Percentiles rank a stretch among this genome's conserved stretches.
Evolutionary conservation across 2,888 invertebrate species (phyloP).

Genomic region (Drosophila sordidula): DNA sequence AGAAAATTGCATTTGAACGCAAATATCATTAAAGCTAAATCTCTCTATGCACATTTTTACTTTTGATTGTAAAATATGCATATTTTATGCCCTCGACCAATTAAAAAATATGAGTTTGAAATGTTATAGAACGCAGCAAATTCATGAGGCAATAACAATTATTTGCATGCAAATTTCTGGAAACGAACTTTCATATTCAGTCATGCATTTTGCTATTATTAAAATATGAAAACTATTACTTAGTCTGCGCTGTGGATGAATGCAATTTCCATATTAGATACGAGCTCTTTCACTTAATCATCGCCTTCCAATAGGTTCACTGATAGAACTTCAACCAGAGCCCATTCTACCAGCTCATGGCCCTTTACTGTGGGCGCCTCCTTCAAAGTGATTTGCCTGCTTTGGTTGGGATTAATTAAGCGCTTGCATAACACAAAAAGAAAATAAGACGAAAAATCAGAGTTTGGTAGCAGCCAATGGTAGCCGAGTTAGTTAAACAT

Average conservation of each 20-base stretch:
- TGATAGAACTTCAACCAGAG: neutral
- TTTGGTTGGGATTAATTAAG: constrained; percentile 27
- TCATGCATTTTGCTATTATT: constrained; percentile 5
- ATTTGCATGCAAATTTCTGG: neutral
- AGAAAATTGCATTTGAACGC: neutral
- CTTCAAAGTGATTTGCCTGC: neutral
- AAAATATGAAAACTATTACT: constrained; percentile 2
- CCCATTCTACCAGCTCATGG: neutral
- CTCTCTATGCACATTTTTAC: neutral
- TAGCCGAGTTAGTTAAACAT: constrained; percentile 23
- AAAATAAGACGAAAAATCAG: constrained; percentile 3
- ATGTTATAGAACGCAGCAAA: neutral
- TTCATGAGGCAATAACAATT: constrained; percentile 4
- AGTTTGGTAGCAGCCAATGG: constrained; percentile 11
- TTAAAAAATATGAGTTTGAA: constrained; percentile 2
- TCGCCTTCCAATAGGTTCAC: neutral
- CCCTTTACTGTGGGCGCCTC: neutral
- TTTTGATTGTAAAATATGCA: neutral
- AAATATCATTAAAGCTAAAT: neutral
- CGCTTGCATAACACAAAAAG: constrained; percentile 22
- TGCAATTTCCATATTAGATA: neutral
- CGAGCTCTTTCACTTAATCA: neutral
- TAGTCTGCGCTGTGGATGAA: neutral
- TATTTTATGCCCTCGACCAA: neutral
- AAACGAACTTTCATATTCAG: neutral